Evolutionary conservation across 2,797 vertebrate species (phyloP).

Genomic region (Pseudopleuronectes americanus): DNA sequence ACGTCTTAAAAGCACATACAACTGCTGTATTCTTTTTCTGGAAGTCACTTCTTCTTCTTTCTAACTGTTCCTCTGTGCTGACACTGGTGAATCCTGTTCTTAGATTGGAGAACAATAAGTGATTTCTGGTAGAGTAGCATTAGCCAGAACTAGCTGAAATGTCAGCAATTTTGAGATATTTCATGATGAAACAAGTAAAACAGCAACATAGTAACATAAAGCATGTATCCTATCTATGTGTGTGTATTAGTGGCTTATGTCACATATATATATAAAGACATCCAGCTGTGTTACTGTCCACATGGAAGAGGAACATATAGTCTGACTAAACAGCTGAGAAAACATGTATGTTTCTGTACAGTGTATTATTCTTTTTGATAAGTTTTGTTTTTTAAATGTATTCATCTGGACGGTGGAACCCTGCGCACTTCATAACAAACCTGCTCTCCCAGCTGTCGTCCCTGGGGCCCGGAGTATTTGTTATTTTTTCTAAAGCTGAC

Average conservation of each 20-base stretch:
- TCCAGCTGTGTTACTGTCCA: constrained; percentile 49
- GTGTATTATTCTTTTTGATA: constrained; percentile 28
- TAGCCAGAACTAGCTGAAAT: too few species aligned
- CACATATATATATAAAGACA: constrained; percentile 26
- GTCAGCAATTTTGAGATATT: too few species aligned
- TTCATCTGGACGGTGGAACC: constrained; percentile 37
- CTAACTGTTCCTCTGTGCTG: too few species aligned
- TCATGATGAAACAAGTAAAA: too few species aligned
- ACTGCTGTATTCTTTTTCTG: too few species aligned
- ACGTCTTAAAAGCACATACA: too few species aligned
- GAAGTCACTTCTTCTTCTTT: too few species aligned
- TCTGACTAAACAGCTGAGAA: constrained; percentile 46
- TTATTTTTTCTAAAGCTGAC: constrained; percentile 60
- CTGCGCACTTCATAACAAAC: constrained; percentile 40
- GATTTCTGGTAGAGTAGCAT: too few species aligned
- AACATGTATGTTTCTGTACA: constrained; percentile 29
- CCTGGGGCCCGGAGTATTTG: constrained; percentile 23
- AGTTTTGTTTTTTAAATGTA: constrained; percentile 33
- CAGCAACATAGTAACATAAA: too few species aligned
- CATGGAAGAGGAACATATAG: constrained; percentile 19
- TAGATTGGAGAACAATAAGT: too few species aligned
- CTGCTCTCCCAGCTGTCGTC: constrained; percentile 63
- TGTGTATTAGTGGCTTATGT: background rate
- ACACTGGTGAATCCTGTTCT: too few species aligned
- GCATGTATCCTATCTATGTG: too few species aligned